Base-by-base conservation (phyloP, 2,797 vertebrate species). In the Fringilla coelebs region DNA sequence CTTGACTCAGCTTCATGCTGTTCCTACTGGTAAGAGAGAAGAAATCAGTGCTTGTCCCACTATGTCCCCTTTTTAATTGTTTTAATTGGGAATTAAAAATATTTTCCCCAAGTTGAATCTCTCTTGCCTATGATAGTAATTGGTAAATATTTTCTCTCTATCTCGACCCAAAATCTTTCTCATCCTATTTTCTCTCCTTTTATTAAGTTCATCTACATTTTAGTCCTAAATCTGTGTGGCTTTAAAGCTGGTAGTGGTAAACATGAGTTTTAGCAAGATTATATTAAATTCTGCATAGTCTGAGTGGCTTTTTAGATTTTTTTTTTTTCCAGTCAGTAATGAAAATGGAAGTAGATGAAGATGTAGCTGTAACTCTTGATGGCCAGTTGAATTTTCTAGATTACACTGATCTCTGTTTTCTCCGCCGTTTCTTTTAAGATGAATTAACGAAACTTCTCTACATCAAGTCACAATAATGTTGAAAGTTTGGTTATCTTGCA, bases 171-270 rank as follows among this genome's bases (percentile, higher is more conserved):
- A 52, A 84, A 40, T 14, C 52, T 46, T 84, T 84, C n/a, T 77
- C 16, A 34, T 32, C 15, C n/a, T 5, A 17, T 72, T 65, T 72
- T 77, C 10, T 66, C n/a, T 7, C 13, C 24, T 83, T 91, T 68
- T 32, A 17, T 61, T 85, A 34, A 65, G 9, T 18, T 38, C 0
- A 0, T 32, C 24, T 58, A 4, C 7, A 6, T 46, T 80, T 86
- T 67, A 46, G 36, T 55, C 31, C 11, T 71, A 46, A 89, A 71
- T 60, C 26, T 16, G 4, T 19, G 10, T 21, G 4, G 13, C 20
- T 31, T 72, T 21, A 29, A 45, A 61, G 5, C 46, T 72, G 14
- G 19, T 60, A 46, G 32, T 21, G 6, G 13, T 88, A 67, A 76
- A 58, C 4, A 7, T 1, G 5, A 68, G 10, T 20, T 41, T 79